A percentile compares a stretch with the other conserved stretches of the same genome.
These are phyloP conservation scores for Brachirus orientalis DNA, from an alignment of 2,113 vertebrate genomes.

Conservation along the genomic window DNA sequence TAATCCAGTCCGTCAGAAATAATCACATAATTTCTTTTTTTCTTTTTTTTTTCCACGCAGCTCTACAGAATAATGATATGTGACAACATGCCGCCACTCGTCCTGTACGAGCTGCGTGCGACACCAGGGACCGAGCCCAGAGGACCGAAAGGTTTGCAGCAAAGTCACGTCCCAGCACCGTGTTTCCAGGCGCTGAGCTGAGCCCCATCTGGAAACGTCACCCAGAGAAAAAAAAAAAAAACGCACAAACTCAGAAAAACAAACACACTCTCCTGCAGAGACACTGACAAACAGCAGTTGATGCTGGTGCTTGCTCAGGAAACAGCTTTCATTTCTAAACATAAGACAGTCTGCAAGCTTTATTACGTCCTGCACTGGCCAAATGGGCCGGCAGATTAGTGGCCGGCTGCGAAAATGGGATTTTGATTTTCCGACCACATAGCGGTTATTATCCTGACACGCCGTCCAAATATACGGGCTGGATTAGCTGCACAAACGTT, in stretches of 20 bases:
- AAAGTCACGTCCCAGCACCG: slow-evolving; percentile 33
- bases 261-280: slow-evolving; percentile 10
- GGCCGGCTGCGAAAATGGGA: slow-evolving; percentile 41
- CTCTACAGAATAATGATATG: slow-evolving; percentile 11
- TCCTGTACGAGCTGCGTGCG: slow-evolving; percentile 19
- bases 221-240: too few relatives aligned
- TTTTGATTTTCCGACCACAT: slow-evolving; percentile 39
- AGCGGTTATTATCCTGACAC: slow-evolving; percentile 37
- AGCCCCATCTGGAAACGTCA: slow-evolving; percentile 60
- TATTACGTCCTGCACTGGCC: slow-evolving; percentile 11
- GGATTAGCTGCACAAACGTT: slow-evolving; percentile 5
- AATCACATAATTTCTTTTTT: too few relatives aligned
- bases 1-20: too few relatives aligned
- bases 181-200: slow-evolving; percentile 32
- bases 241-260: slow-evolving; percentile 6
- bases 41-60: too few relatives aligned
- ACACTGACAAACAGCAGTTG: slow-evolving; percentile 37
- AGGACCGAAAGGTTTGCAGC: slow-evolving; percentile 28
- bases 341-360: slow-evolving; percentile 12
- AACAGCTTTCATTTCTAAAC: slow-evolving; percentile 29
- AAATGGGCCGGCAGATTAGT: slow-evolving; percentile 43
- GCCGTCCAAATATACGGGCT: slow-evolving; percentile 1
- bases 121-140: slow-evolving; percentile 13
- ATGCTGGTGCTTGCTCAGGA: slow-evolving; percentile 11
- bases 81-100: slow-evolving; percentile 39